Evolutionary conservation across 2,888 invertebrate genomes (phyloP), one percentile per base, ranked within the genome.

Genomic region (Abscondita cerata): DNA sequence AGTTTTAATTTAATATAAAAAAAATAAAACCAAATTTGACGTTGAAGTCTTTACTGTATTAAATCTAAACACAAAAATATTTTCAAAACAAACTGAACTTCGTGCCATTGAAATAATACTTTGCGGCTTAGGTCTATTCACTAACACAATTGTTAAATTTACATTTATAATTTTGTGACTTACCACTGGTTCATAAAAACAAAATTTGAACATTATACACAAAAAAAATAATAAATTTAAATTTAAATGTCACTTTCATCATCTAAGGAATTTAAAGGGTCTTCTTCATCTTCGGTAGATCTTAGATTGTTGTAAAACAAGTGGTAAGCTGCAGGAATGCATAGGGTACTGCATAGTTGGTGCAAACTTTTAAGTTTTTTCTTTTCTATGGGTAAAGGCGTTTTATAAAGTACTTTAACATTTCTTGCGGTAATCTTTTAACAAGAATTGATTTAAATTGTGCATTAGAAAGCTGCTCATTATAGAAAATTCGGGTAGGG

Each of bases 401-500:
- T 46, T 16, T 46, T 52, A 12, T 46, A 51, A 1, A 51, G 15
- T 16, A 2, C n/a, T n/a, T n/a, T n/a, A n/a, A n/a, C n/a, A n/a
- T n/a, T n/a, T n/a, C n/a, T n/a, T n/a, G n/a, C n/a, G n/a, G n/a
- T n/a, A n/a, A n/a, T n/a, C n/a, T n/a, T n/a, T 52, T 52, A 2
- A 52, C 53, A 1, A 1, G 13, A 34, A 62, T 31, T 8, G 18
- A 34, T 41, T 46, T 1, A 16, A 66, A 66, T 46, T 64, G 50
- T n/a, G 25, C 4, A 47, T 60, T 61, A 40, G 13, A 15, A 6
- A 66, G 31, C 34, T 38, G 57, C 41, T 64, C 52, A 58, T 64
- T 66, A 53, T 19, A 66, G 57, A 53, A 66, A 19, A 64, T 60
- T 15, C 52, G 38, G 12, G 18, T 61, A 3, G 61, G 64, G 18